These are phyloP conservation scores for Sebastes fasciatus DNA, from an alignment of 2,113 vertebrate species.

Conservation along the genomic window DNA sequence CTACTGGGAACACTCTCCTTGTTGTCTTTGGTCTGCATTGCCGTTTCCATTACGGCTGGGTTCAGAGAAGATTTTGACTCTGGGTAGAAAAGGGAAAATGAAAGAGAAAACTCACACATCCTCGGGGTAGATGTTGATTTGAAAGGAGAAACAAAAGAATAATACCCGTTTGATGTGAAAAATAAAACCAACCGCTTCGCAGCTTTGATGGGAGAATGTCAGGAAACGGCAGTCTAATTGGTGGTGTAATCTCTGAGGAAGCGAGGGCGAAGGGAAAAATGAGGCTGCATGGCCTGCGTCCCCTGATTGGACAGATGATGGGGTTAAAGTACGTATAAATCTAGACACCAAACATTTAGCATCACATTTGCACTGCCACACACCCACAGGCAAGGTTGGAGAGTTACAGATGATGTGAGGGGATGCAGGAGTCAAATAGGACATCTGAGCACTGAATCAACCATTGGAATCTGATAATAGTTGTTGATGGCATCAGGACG, in stretches of 20 bases:
- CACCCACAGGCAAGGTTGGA: background rate
- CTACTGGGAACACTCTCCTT: constrained; percentile 53
- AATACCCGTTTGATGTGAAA: constrained; percentile 79
- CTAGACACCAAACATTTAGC: constrained; percentile 30
- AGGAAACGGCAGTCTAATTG: constrained; percentile 79
- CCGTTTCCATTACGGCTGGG: constrained; percentile 71
- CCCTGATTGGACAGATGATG: constrained; percentile 38
- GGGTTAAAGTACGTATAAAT: constrained; percentile 9
- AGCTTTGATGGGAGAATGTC: constrained; percentile 80
- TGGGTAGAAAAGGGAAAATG: constrained; percentile 49
- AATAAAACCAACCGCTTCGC: constrained; percentile 77
- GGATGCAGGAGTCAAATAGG: constrained; percentile 10
- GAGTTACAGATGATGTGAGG: background rate
- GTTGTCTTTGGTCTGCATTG: constrained; percentile 76
- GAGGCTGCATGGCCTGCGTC: constrained; percentile 16
- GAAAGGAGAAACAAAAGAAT: constrained; percentile 80
- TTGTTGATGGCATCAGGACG: background rate
- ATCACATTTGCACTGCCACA: background rate
- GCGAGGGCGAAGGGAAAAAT: constrained; percentile 23
- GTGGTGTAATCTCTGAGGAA: constrained; percentile 76
- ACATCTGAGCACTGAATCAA: constrained; percentile 3
- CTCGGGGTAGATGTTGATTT: constrained; percentile 81
- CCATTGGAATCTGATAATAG: background rate
- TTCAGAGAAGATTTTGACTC: constrained; percentile 66
- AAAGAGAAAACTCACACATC: constrained; percentile 66